Percentiles rank a stretch among this genome's conserved stretches.
These are phyloP conservation scores for Paedocypris sp. DNA, from an alignment of 2,113 vertebrate genomes.

Conservation along the genomic window DNA sequence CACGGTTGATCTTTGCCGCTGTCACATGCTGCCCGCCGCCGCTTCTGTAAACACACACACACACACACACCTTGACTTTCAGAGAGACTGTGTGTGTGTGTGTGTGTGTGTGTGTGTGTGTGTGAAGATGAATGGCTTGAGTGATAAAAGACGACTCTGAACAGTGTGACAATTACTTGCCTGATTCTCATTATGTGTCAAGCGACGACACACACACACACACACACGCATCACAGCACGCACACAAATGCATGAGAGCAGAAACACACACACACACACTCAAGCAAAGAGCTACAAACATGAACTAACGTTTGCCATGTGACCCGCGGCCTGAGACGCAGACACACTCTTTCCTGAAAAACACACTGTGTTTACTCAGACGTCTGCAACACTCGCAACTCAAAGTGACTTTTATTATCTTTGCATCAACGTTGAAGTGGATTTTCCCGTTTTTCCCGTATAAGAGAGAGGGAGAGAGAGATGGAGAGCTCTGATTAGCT, in stretches of 20 bases:
- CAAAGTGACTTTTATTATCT: neutral
- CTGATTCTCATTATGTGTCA: constrained; percentile 62
- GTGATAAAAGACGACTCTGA: constrained; percentile 64
- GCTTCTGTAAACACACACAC: too few relatives aligned
- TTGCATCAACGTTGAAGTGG: neutral
- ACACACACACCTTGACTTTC: constrained; percentile 26
- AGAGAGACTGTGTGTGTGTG: constrained; percentile 22
- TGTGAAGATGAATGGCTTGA: constrained; percentile 66
- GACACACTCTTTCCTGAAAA: too few relatives aligned
- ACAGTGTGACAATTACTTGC: constrained; percentile 71
- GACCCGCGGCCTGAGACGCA: neutral
- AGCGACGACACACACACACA: constrained; percentile 52
- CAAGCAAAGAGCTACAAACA: neutral
- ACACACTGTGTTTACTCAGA: too few relatives aligned
- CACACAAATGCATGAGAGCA: constrained; percentile 37
- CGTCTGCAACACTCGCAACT: neutral
- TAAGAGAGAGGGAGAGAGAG: constrained; percentile 19
- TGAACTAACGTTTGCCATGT: too few relatives aligned
- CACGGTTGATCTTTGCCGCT: constrained; percentile 43
- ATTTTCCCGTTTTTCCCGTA: neutral
- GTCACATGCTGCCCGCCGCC: constrained; percentile 10
- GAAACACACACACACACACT: neutral
- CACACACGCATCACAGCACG: constrained; percentile 58
- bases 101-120: too few relatives aligned
- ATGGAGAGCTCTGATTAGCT: too few relatives aligned